A percentile compares a stretch with the other conserved stretches of the same genome.
phyloP scores from a whole-genome alignment of 2,797 vertebrate genomes.

The Gymnoscopelus braueri region DNA sequence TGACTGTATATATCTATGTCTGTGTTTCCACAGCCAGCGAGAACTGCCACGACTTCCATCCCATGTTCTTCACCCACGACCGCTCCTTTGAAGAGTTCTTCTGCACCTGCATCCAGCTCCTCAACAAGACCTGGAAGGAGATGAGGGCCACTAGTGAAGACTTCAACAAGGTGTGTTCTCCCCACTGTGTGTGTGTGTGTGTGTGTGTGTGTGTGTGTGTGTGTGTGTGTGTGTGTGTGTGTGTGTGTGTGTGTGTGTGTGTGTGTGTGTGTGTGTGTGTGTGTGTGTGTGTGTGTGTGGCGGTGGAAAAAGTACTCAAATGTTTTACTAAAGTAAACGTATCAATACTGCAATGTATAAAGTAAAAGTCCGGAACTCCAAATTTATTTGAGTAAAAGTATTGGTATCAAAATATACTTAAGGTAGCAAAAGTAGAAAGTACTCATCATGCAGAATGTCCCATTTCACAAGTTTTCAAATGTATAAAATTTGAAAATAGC shows the following conservation, averaged over 20 bases:
- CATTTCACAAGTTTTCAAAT: no score
- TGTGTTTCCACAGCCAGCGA: constrained; percentile 88
- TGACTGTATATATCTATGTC: neutral
- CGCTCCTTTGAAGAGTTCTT: constrained; percentile 96
- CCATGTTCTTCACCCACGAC: constrained; percentile 99
- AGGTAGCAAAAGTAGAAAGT: no score
- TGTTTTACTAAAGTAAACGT: no score
- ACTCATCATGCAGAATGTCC: no score
- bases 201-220: neutral
- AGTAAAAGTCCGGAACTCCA: no score
- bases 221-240: neutral
- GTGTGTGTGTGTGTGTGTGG: neutral
- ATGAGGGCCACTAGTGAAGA: constrained; percentile 99
- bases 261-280: neutral
- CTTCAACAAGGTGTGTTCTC: constrained; percentile 91
- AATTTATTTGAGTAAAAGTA: no score
- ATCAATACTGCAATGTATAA: no score
- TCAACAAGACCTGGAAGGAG: constrained; percentile 99
- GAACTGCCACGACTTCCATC: constrained; percentile 98
- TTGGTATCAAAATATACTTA: no score
- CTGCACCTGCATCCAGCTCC: constrained; percentile 98
- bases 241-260: neutral
- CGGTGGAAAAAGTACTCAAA: no score
- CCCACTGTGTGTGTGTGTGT: no score
- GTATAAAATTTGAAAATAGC: no score